Evolutionary conservation across 2,888 invertebrate species (phyloP), one percentile per base, ranked within the genome.

Genomic region (Conus canariensis): DNA sequence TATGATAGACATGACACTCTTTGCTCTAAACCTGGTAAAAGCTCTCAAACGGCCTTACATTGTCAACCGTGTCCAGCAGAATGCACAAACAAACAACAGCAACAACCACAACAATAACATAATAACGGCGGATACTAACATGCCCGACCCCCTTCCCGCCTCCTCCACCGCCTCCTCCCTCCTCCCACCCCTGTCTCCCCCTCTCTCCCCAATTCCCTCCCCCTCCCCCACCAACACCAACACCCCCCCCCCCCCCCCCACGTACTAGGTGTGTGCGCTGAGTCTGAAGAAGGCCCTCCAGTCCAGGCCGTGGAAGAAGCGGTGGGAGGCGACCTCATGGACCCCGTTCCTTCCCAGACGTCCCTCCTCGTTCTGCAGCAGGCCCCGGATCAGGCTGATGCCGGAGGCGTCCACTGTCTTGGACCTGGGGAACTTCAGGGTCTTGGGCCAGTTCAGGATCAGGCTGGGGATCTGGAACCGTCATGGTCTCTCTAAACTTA

Each of bases 391-490:
- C n/a, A 89, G 56, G 56, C 56, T 30, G 16, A 89, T 22, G 25
- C n/a, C 64, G 3, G 60, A 19, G 30, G 30, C 25, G 30, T 80
- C 60, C n/a, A 30, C 25, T 59, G 14, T n/a, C 85, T 85, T 85
- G 16, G 59, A n/a, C 25, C 60, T 85, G 16, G 67, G 85, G 60
- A 89, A 74, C 70, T 59, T 85, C 19, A 89, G 89, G 3, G 85
- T 89, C 85, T 74, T 58, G 12, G 4, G 59, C 85, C 89, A 89
- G 89, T 89, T 67, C 5, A 89, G 14, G 89, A 89, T 85, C 59
- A 89, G n/a, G 85, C 67, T 67, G 7, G 89, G 74, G 4, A 89
- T 14, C 89, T 89, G 89, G 14, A 85, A n/a, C 58, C 45, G 45
- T 45, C 45, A 45, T 45, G 45, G 45, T 45, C 45, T 45, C 45